These are phyloP conservation scores for Smithornis capensis DNA, from an alignment of 2,113 vertebrate species.

Conservation along the genomic window DNA sequence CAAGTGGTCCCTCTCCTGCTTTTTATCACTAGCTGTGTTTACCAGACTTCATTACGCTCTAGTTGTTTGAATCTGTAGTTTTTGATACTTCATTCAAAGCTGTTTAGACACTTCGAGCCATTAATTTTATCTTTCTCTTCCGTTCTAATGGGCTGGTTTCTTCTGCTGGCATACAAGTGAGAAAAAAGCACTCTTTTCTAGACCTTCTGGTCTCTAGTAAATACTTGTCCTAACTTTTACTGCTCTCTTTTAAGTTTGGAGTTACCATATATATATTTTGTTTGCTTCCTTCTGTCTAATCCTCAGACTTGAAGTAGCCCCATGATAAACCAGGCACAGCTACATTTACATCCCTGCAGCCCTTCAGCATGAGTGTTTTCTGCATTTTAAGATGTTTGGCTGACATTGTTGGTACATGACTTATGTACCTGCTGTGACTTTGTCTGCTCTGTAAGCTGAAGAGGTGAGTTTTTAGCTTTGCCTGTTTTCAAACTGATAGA, in stretches of 20 bases:
- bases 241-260: background rate
- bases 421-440: background rate
- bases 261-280: background rate
- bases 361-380: background rate
- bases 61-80: background rate
- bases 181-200: background rate
- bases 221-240: background rate
- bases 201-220: background rate
- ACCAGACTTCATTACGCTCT: background rate
- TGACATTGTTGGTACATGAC: background rate
- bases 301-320: background rate
- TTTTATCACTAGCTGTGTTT: constrained; percentile 25
- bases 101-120: background rate
- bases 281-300: background rate
- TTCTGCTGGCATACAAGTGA: background rate
- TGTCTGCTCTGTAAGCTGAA: background rate
- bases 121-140: constrained; percentile 13
- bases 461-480: background rate
- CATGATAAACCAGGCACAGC: background rate
- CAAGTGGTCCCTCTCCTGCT: constrained; percentile 30
- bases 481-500: background rate
- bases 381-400: background rate
- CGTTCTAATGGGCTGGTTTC: background rate
- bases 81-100: constrained; percentile 8
- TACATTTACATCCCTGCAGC: background rate